A percentile compares a stretch with the other conserved stretches of the same genome.
phyloP scores from a whole-genome alignment of 2,888 invertebrate species.

The Apoda limacodes region DNA sequence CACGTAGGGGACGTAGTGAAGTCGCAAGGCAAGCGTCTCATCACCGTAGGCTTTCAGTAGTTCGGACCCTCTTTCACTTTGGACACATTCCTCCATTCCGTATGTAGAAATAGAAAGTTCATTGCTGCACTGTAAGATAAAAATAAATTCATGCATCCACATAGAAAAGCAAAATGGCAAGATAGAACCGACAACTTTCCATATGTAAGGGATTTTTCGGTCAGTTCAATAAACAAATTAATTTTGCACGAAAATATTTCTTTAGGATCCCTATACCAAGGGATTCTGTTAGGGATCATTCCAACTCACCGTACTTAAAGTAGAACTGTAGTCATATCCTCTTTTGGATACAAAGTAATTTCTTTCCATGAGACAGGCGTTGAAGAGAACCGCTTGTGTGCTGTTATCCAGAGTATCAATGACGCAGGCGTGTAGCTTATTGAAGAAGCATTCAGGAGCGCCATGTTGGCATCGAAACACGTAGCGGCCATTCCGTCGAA shows the following conservation, averaged over 20 bases:
- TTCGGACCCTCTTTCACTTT: conserved; percentile 22
- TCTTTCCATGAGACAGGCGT: conserved; percentile 80
- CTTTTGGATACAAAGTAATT: no score
- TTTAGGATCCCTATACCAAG: no score
- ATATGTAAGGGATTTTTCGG: no score
- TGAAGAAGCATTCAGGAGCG: conserved; percentile 77
- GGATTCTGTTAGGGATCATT: no score
- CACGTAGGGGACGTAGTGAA: conserved; percentile 31
- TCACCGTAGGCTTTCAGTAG: conserved; percentile 32
- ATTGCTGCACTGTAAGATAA: conserved; percentile 33
- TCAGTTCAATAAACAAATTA: no score
- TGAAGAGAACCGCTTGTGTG: conserved; percentile 67
- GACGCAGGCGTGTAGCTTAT: conserved; percentile 83
- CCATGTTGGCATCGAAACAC: conserved; percentile 82
- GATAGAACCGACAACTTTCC: no score
- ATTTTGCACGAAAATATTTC: no score
- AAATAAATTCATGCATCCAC: conserved; percentile 2
- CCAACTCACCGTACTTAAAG: no score
- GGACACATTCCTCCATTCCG: conserved; percentile 28
- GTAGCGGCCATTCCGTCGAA: conserved; percentile 17
- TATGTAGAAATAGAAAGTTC: conserved; percentile 20
- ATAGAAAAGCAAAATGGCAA: no score
- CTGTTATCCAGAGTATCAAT: conserved; percentile 71
- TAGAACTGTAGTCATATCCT: no score
- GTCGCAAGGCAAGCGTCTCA: conserved; percentile 24